These are phyloP conservation scores for Felis chaus DNA, from an alignment of 2,113 vertebrate genomes.

Conservation along the genomic window DNA sequence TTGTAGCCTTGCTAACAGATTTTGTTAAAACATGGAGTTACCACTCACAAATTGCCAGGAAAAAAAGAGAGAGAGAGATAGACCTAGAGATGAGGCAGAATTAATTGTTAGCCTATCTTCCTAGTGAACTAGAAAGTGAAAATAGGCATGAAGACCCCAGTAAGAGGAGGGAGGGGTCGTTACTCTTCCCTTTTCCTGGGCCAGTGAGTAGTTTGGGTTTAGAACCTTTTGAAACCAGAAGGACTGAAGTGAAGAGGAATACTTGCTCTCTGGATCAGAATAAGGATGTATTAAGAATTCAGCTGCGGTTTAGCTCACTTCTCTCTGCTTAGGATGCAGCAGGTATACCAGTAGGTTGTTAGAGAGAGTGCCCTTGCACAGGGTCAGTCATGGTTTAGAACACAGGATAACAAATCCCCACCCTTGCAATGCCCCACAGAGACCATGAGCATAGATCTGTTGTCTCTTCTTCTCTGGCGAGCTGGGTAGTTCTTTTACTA, in stretches of 20 bases:
- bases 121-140: conserved; percentile 20
- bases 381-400: neutral
- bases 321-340: neutral
- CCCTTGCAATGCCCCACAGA: accelerated
- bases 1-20: neutral
- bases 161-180: neutral
- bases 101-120: neutral
- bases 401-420: neutral
- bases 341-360: neutral
- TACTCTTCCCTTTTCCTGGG: neutral
- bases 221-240: neutral
- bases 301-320: neutral
- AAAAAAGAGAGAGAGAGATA: neutral
- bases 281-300: neutral
- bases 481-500: neutral
- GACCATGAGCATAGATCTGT: neutral
- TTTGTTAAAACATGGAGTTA: neutral
- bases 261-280: neutral
- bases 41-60: neutral
- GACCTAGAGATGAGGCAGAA: neutral
- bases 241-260: neutral
- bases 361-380: neutral
- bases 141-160: neutral
- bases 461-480: neutral
- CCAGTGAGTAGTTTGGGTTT: neutral